phyloP scores from a whole-genome alignment of 2,113 vertebrate species.

The Deroptyus accipitrinus region DNA sequence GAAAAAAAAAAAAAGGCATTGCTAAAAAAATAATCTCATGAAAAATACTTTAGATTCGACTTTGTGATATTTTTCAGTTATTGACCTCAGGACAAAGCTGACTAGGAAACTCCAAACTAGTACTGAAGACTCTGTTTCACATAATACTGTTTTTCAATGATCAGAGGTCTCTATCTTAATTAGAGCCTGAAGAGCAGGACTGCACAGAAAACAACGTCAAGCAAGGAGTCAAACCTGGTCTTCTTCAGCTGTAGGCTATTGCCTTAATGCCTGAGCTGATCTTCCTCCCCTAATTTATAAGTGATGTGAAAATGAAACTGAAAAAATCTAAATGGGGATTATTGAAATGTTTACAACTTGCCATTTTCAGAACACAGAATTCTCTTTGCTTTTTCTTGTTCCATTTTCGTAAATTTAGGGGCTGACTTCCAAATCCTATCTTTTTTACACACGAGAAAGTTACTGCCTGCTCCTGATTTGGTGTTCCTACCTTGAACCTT shows the following conservation, averaged over 20 bases:
- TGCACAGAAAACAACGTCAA: neutral
- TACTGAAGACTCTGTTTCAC: neutral
- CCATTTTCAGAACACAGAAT: neutral
- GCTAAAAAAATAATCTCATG: neutral
- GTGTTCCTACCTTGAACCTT: neutral
- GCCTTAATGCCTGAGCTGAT: neutral
- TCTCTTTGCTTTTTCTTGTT: neutral
- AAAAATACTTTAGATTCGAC: neutral
- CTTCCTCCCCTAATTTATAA: neutral
- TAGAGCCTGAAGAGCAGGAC: neutral
- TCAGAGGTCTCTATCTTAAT: accelerated
- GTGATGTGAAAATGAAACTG: neutral
- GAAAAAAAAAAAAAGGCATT: neutral
- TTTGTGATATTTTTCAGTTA: neutral
- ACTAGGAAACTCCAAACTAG: neutral
- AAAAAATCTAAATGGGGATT: neutral
- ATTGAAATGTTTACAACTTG: neutral
- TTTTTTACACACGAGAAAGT: accelerated
- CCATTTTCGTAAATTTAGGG: neutral
- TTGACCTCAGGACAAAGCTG: neutral
- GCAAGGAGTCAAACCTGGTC: neutral
- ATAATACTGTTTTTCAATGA: neutral
- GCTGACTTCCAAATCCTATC: neutral
- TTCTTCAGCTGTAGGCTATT: neutral
- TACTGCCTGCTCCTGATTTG: accelerated